Evolutionary conservation across 2,888 invertebrate genomes (phyloP).

Genomic region (Lomographa bimaculata): DNA sequence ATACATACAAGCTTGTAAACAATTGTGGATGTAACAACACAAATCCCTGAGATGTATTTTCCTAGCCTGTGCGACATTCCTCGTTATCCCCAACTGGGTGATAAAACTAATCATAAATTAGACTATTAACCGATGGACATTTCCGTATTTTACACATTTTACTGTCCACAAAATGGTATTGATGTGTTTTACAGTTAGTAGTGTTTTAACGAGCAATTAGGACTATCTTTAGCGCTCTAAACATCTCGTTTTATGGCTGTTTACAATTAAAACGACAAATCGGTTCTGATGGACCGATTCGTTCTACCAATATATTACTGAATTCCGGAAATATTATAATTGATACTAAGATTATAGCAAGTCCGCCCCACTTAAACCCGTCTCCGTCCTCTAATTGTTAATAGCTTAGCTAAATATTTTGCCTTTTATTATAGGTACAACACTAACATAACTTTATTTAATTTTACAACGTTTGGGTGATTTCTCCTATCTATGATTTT

Average conservation of each 20-base stretch:
- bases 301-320: too few species aligned
- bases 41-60: constrained; percentile 2
- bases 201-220: constrained; percentile 47
- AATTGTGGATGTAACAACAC: too few species aligned
- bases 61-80: constrained; percentile 8
- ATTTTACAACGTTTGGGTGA: too few species aligned
- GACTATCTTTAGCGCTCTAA: constrained; percentile 41
- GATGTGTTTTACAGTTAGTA: constrained; percentile 33
- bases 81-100: constrained; percentile 7
- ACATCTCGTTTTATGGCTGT: constrained; percentile 48
- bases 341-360: too few species aligned
- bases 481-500: too few species aligned
- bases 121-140: constrained; percentile 22
- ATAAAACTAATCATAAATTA: constrained; percentile 21
- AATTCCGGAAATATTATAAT: too few species aligned
- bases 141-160: constrained; percentile 28
- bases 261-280: constrained; percentile 52
- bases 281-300: constrained; percentile 8
- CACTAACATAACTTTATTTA: too few species aligned
- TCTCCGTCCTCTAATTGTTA: too few species aligned
- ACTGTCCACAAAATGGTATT: constrained; percentile 24
- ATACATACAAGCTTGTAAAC: too few species aligned
- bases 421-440: too few species aligned
- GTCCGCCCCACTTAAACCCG: too few species aligned
- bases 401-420: too few species aligned